Conservation (phyloP, 2,888 invertebrate genomes). For the Odontocolon sp. region DNA sequence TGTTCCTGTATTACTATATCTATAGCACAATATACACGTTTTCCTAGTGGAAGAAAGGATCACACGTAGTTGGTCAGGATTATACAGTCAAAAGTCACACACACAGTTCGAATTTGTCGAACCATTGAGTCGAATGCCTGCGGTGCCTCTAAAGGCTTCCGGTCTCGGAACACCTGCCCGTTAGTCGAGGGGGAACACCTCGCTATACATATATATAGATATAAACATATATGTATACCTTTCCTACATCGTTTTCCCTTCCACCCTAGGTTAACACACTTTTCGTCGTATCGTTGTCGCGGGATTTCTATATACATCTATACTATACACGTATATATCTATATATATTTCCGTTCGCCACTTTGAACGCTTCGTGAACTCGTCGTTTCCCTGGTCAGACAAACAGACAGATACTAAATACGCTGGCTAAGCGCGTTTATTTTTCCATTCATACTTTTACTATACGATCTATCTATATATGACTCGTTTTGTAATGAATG, state of each 20-base stretch:
- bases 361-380: not conserved
- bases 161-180: slow-evolving; percentile 78
- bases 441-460: slow-evolving; percentile 49
- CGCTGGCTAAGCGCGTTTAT: slow-evolving; percentile 10
- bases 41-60: slow-evolving; percentile 68
- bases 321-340: not conserved
- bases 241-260: not conserved
- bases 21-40: slow-evolving; percentile 56
- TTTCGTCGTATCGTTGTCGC: not conserved
- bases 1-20: slow-evolving; percentile 20
- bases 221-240: too few species aligned
- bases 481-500: slow-evolving; percentile 32
- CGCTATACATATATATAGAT: not conserved
- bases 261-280: not conserved
- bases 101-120: slow-evolving; percentile 79
- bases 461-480: too few species aligned
- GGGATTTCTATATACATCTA: not conserved
- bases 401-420: not conserved
- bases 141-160: slow-evolving; percentile 77
- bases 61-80: slow-evolving; percentile 66
- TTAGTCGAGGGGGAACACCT: slow-evolving; percentile 51
- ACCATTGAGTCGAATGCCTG: slow-evolving; percentile 76
- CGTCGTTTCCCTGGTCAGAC: not conserved
- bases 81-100: slow-evolving; percentile 80
- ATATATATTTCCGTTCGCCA: not conserved